Conservation (phyloP, 2,113 vertebrate genomes). For the Cryptotis parvus region DNA sequence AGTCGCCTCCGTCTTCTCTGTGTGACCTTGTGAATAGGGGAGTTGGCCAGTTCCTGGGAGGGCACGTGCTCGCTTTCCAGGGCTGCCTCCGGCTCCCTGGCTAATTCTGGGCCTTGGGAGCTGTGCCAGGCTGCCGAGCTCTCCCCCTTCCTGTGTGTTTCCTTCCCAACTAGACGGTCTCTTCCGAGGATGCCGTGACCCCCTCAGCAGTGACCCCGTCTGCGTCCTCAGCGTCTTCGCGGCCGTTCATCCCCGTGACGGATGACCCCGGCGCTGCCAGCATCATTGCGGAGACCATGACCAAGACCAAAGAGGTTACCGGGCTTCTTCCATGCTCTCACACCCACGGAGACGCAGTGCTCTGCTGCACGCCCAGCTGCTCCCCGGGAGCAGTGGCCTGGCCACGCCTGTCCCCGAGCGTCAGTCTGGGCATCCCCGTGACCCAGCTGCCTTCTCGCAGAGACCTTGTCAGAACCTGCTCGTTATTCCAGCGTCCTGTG, state of each 20-base stretch:
- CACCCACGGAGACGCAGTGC: too few relatives aligned
- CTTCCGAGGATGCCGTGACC: constrained; percentile 95
- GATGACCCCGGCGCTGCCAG: constrained; percentile 98
- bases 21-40: not conserved
- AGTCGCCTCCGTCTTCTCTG: not conserved
- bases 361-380: too few relatives aligned
- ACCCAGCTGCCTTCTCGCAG: not conserved
- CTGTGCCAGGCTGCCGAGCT: not conserved
- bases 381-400: accelerated
- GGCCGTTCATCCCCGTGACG: constrained; percentile 98
- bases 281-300: constrained; percentile 99
- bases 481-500: not conserved
- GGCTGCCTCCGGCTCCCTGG: not conserved
- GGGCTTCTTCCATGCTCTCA: not conserved
- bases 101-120: not conserved
- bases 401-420: not conserved
- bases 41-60: not conserved
- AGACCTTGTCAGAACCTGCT: not conserved
- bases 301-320: constrained; percentile 95
- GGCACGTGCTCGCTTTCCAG: too few relatives aligned
- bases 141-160: not conserved
- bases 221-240: constrained; percentile 93
- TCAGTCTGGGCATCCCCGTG: too few relatives aligned
- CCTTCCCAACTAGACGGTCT: constrained; percentile 87
- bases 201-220: constrained; percentile 97